Conservation (phyloP, 1,140 invertebrate species). For the Thaumatotibia leucotreta region DNA sequence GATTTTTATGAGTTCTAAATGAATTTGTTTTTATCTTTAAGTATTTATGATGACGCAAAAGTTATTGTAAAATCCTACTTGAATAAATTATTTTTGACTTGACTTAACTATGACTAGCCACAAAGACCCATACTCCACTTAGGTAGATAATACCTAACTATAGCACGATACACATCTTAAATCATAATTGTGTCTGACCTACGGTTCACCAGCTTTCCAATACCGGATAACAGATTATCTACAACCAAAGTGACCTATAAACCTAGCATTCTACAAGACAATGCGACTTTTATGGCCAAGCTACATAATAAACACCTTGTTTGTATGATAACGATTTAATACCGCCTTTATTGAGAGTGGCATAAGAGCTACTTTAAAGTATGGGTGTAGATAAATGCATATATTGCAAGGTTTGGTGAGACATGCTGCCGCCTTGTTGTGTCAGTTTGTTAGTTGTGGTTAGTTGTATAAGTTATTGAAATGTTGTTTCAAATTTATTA, state of each 20-base stretch:
- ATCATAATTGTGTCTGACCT: constrained; percentile 5
- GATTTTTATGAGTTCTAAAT: no score
- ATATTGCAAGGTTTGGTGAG: background rate
- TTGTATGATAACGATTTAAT: background rate
- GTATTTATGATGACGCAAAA: no score
- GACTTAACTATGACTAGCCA: no score
- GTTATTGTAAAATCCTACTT: no score
- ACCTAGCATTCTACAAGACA: background rate
- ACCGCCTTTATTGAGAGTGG: background rate
- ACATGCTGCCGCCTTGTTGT: background rate
- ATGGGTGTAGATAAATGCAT: background rate
- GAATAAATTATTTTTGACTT: no score
- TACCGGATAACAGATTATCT: background rate
- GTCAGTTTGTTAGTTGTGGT: background rate
- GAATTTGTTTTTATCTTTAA: no score
- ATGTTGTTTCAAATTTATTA: background rate
- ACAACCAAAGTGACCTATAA: no score
- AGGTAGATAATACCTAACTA: background rate
- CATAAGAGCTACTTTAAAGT: background rate
- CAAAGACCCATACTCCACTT: background rate
- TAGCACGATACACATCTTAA: background rate
- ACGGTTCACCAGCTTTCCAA: background rate
- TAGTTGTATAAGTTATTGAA: background rate
- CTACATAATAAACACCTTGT: background rate
- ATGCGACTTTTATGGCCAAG: background rate